Base-by-base conservation (phyloP, 92 coral and sea anemone genomes). In the Parazoanthus darwini region DNA sequence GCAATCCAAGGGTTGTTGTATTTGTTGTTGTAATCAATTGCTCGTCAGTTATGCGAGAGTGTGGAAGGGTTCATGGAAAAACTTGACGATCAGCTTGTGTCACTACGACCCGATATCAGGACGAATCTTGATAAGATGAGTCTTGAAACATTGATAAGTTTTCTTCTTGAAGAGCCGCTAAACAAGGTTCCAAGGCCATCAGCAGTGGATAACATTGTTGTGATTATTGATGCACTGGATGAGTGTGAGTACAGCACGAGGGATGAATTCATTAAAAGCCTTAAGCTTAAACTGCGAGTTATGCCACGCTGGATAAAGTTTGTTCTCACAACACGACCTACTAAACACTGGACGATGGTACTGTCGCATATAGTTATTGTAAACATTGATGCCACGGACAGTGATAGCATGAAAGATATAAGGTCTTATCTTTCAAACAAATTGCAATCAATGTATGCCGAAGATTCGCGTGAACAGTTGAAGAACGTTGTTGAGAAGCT, bases 61-160 rank as follows among this genome's bases (percentile, higher is more conserved):
- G 74, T 68, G 74, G n/a, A 68, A 68, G 74, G 37, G 11, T 68
- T 68, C 74, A 68, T 4, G 74, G 74, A 68, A 33, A 68, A 68
- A n/a, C 74, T 68, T 23, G 11, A 22, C 7, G 74, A 68, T 25
- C 74, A 33, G 20, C 74, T 68, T n/a, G 10, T n/a, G 25, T 33
- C 74, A 68, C 33, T 66, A 6, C 73, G 15, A 29, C 73, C 23
- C 5, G 9, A 66, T 16, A 22, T 66, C 15, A 66, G 73, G 29
- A 66, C 7, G n/a, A 66, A 66, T 8, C 73, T 25, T 65, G 71
- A 65, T n/a, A 65, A 65, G 6, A 65, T 65, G n/a, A 67, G 23
- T 67, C 73, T 67, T 67, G 74, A 68, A 29, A 68, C 74, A 8
- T 18, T 68, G 74, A 68, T 68, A 23, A 68, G 29, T 68, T n/a